Evolutionary conservation across 2,797 vertebrate species (phyloP).

Genomic region (Nothura maculosa): DNA sequence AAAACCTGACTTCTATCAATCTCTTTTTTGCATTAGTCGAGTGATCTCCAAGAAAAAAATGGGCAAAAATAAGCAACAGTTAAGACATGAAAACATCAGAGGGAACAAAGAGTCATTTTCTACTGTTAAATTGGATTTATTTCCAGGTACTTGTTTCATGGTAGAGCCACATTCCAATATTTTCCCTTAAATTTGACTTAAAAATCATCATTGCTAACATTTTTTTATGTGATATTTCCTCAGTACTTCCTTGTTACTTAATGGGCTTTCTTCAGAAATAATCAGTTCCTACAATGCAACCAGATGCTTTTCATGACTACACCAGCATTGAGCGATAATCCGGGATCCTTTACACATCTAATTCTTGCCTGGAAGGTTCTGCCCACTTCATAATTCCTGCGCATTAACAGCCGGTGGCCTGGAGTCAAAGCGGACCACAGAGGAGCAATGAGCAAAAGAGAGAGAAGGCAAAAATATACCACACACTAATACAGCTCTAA

Average conservation of each 20-base stretch:
- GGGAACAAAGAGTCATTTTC: background rate
- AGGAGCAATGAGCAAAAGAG: background rate
- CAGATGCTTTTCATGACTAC: background rate
- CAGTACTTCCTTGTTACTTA: background rate
- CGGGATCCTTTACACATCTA: background rate
- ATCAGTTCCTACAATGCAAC: background rate
- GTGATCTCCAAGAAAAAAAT: background rate
- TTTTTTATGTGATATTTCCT: background rate
- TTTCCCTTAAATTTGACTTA: constrained; percentile 22
- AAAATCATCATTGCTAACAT: background rate
- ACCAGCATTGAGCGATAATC: background rate
- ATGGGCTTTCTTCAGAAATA: constrained; percentile 18
- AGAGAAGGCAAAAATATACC: background rate
- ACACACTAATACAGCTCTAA: constrained; percentile 48
- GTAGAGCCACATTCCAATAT: background rate
- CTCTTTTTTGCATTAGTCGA: constrained; percentile 3
- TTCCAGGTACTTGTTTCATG: background rate
- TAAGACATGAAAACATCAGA: background rate
- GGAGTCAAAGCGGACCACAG: background rate
- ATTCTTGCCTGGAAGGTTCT: background rate
- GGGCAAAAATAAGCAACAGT: constrained; percentile 21
- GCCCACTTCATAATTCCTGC: constrained; percentile 27
- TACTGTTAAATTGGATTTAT: background rate
- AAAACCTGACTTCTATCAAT: constrained; percentile 22
- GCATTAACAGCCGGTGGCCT: constrained; percentile 3